Evolutionary conservation across 2,113 vertebrate species (phyloP).

Genomic region (Semnopithecus entellus): DNA sequence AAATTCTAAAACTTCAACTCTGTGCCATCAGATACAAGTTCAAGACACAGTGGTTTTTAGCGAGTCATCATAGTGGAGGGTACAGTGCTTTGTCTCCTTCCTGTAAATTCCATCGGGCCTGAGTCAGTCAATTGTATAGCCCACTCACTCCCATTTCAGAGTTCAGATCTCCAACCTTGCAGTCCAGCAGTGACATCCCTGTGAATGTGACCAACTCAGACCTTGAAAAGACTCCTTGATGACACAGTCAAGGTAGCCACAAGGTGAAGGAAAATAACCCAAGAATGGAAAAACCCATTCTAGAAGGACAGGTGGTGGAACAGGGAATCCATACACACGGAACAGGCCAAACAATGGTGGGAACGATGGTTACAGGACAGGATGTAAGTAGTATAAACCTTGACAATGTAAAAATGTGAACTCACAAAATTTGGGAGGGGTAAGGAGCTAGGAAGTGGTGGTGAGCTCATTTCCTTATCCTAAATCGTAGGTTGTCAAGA

Average conservation of each 20-base stretch:
- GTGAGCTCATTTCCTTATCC: slow-evolving; percentile 60
- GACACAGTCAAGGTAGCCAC: background rate
- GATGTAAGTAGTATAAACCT: background rate
- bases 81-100: too few species aligned
- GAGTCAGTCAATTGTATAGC: background rate
- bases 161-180: background rate
- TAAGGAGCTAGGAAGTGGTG: slow-evolving; percentile 39
- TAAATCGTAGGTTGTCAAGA: background rate
- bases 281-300: background rate
- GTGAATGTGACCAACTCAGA: background rate
- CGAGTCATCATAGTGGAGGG: background rate
- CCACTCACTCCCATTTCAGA: background rate
- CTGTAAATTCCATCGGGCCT: background rate
- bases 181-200: background rate
- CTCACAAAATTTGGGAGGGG: slow-evolving; percentile 9
- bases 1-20: slow-evolving; percentile 13
- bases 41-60: background rate
- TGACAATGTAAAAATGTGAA: slow-evolving; percentile 40
- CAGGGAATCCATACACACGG: too few species aligned
- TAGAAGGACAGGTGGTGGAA: background rate
- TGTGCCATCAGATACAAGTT: background rate
- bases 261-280: background rate
- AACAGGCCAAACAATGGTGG: slow-evolving; percentile 45
- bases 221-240: background rate
- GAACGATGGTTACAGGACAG: slow-evolving; percentile 35